Base-by-base conservation (phyloP, 2,888 invertebrate species). In the Iphiclides podalirius region DNA sequence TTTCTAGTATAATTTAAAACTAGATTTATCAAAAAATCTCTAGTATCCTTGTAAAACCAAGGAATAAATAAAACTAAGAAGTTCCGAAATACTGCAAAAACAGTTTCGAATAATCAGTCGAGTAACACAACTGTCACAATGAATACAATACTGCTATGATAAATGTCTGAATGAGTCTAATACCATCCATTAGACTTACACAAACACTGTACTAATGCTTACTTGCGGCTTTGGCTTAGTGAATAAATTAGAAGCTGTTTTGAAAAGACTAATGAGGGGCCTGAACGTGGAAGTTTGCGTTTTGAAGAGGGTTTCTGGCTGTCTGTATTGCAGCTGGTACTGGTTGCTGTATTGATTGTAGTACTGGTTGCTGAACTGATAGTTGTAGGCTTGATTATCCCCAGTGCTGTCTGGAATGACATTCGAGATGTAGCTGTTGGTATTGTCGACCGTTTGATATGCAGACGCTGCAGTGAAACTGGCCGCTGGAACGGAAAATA, bases 1-100 rank as follows among this genome's bases (percentile, higher is more conserved):
- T 63, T 60, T 62, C 61, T 52, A 59, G 52, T 42, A 58, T 60
- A 52, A 58, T 60, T 55, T 48, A 57, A 55, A 57, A 49, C 60
- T 63, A 67, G 61, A 62, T 65, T 64, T 53, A 64, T 66, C 66
- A 64, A 68, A 57, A 63, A 65, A 66, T 54, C 67, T 67, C 62
- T 70, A 79, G 73, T 64, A 73, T 79, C 86, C 87, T 86, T 86
- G 86, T 86, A 86, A 83, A 88, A 88, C 87, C 87, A 85, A 88
- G 85, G 82, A 81, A 80, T 84, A 79, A 79, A 78, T 79, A 71
- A 77, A 78, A 79, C 70, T 81, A 84, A 69, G 78, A 65, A 64
- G 70, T 70, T 86, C 83, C 87, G 79, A 83, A 76, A 75, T 60
- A 58, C 65, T 72, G 69, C 67, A 58, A 47, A 53, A 61, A 72